Conservation (phyloP, 2,113 vertebrate species). For the Muntiacus reevesi region DNA sequence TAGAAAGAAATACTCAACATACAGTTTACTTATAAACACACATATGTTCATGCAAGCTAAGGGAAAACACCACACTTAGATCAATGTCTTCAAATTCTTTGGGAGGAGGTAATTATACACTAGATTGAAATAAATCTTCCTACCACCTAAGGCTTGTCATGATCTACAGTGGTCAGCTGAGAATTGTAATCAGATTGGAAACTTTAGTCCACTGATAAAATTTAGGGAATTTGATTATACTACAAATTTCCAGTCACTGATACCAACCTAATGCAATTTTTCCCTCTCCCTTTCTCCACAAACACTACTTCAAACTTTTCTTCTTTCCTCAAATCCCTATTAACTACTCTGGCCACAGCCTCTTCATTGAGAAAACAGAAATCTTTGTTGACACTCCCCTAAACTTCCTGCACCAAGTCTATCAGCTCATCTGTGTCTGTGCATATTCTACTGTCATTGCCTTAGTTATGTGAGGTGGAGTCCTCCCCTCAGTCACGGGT, state of each 20-base stretch:
- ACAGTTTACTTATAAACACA: neutral
- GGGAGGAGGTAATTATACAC: neutral
- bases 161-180: neutral
- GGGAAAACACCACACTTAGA: neutral
- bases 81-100: neutral
- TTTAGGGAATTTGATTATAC: neutral
- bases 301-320: neutral
- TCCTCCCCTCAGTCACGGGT: neutral
- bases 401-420: neutral
- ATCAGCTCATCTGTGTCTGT: neutral
- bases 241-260: neutral
- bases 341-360: neutral
- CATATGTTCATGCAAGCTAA: neutral
- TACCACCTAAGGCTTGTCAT: neutral
- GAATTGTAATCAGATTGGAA: neutral
- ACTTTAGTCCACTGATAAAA: neutral
- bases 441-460: neutral
- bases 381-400: neutral
- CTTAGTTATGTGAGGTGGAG: neutral
- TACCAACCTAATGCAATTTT: neutral
- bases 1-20: neutral
- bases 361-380: neutral
- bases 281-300: neutral
- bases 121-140: neutral
- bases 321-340: neutral